Evolutionary conservation across 1,140 invertebrate genomes (phyloP).

Genomic region (Rhyacophila brunnea): DNA sequence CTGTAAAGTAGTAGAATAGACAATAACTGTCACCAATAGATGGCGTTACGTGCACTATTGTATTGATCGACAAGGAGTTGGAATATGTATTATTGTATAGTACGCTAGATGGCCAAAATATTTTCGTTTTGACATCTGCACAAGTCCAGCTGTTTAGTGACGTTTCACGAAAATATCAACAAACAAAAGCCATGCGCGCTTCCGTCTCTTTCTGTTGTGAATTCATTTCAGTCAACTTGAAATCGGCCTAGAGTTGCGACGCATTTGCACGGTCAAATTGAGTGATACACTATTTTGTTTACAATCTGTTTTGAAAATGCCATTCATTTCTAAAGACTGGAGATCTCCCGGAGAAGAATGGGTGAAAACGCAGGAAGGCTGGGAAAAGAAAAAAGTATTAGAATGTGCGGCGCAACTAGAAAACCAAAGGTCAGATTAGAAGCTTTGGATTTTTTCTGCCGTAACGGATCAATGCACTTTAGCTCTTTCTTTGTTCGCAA

Average conservation of each 20-base stretch:
- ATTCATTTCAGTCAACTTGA: constrained; percentile 28
- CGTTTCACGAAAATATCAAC: constrained; percentile 39
- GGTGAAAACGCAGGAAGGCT: constrained; percentile 96
- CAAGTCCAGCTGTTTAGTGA: constrained; percentile 50
- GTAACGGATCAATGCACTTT: constrained; percentile 34
- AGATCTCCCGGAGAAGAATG: constrained; percentile 95
- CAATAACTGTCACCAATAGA: no score
- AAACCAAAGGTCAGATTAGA: constrained; percentile 50
- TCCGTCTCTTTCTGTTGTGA: constrained; percentile 44
- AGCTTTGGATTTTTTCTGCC: constrained; percentile 42
- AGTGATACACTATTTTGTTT: constrained; percentile 39
- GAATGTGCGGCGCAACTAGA: constrained; percentile 62
- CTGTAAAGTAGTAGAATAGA: neutral
- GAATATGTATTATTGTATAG: neutral
- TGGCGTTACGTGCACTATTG: no score
- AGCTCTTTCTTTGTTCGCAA: constrained; percentile 57
- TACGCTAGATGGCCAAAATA: constrained; percentile 8
- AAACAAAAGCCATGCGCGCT: constrained; percentile 47
- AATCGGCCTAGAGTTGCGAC: constrained; percentile 34
- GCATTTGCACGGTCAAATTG: constrained; percentile 37
- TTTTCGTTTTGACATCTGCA: constrained; percentile 8
- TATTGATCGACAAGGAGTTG: neutral
- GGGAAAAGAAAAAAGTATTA: constrained; percentile 93
- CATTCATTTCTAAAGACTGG: constrained; percentile 93
- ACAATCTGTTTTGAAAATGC: constrained; percentile 64